Base-by-base conservation (phyloP, 92 coral and sea anemone species). In the Heteractis magnifica region DNA sequence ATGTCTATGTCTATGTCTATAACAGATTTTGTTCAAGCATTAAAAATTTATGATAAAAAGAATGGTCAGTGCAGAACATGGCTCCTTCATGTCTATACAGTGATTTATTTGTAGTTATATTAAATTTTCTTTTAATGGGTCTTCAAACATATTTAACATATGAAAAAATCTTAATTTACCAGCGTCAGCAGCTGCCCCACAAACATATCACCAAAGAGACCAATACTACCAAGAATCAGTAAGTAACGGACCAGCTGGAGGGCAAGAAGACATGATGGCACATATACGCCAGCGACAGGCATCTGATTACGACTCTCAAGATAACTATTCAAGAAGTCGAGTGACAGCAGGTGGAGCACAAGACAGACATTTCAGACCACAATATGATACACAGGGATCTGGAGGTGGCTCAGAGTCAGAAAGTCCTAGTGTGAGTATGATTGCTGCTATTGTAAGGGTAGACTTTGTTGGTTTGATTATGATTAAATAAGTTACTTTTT, bases 211-310 rank as follows among this genome's bases (percentile, higher is more conserved):
- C 26, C 92, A 81, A 23, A 88, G 83, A 59, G 85, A 77, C 6
- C 90, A 79, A 21, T 77, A 71, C 23, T 88, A 89, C 82, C 77
- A 10, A 53, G 84, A 79, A 20, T 51, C 77, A 81, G 84, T 81
- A 6, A 68, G 77, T 68, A 81, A 81, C 52, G 84, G 84, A 19
- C 77, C 84, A 15, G 21, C 76, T n/a, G 72, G 72, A n/a, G 72
- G 92, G 79, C 90, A 88, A 1, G 97, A 93, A 11, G 97, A 93
- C 76, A 84, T 83, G 86, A 34, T 82, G 15, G 59, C 91, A 21
- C 93, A 91, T 23, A 80, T 79, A 19, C 84, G 91, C 44, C 91
- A 82, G 10, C 79, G 78, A 71, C 75, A 75, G 56, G 72, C 80
- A 56, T 71, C 83, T 52, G 90, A 93, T 51, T 75, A 79, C 60